Evolutionary conservation across 1,140 invertebrate genomes (phyloP), one percentile per base, ranked within the genome.

Genomic region (Bombus superbus): DNA sequence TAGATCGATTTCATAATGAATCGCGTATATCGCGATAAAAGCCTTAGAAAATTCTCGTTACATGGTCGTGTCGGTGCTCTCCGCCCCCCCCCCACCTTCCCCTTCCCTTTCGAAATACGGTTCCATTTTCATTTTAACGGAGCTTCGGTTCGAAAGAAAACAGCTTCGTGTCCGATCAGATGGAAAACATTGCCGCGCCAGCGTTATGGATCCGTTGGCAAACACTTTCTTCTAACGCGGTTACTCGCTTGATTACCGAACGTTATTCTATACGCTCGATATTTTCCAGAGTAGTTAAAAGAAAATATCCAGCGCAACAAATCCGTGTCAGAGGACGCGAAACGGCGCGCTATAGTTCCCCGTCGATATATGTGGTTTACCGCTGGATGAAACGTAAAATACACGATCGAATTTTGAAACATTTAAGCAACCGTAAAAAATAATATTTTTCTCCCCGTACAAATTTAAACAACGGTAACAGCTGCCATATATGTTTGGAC

Each of bases 371-470:
- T 2, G 25, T 25, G 44, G 44, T 35, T 32, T 6, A 13, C n/a
- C 72, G 25, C 18, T 10, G 5, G 2, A 44, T 32, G 42, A 1
- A 22, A n/a, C 8, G n/a, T 22, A 10, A 71, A 13, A 71, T 40
- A 28, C 13, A 71, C 11, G 40, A n/a, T 18, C n/a, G 28, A 5
- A 44, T n/a, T 42, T 72, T 44, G 11, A n/a, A 72, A 15, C 18
- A 15, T 44, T 13, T 3, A 13, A 42, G 4, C 28, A 28, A 25
- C 35, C 3, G 3, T 69, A 11, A 28, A 11, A 69, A 69, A 38
- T 4, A 11, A 69, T 0, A 1, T 35, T 68, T 10, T 22, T 32
- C n/a, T 32, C n/a, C 15, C 2, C 5, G 0, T 4, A 5, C 0
- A 6, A 64, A 32, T 32, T 15, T 13, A n/a, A 64, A 8, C 5